Conservation (phyloP, 1,140 invertebrate genomes). For the Leptinotarsa lineolata region DNA sequence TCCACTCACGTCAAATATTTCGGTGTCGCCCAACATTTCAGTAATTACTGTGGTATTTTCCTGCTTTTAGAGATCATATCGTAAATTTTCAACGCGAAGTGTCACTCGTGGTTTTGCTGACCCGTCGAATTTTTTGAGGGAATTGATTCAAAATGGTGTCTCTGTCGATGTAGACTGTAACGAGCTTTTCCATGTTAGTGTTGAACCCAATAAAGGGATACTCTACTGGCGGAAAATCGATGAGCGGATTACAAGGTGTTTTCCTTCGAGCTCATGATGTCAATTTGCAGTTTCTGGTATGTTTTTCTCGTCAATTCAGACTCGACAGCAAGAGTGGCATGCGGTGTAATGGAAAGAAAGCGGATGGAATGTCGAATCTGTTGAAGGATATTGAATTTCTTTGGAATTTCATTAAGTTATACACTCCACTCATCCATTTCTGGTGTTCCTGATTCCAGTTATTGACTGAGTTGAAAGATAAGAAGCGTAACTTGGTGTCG, state of each 20-base stretch:
- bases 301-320: background rate
- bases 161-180: slow-evolving; percentile 1
- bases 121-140: background rate
- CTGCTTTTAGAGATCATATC: background rate
- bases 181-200: slow-evolving; percentile 9
- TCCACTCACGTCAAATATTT: background rate
- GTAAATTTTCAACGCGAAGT: slow-evolving; percentile 12
- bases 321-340: too few relatives aligned
- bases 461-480: too few relatives aligned
- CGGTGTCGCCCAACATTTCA: background rate
- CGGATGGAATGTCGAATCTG: too few relatives aligned
- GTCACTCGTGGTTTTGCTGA: slow-evolving; percentile 13
- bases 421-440: too few relatives aligned
- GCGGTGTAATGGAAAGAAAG: too few relatives aligned
- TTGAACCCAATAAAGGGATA: slow-evolving; percentile 5
- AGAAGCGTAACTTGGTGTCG: too few relatives aligned
- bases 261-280: slow-evolving; percentile 4
- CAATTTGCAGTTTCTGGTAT: slow-evolving; percentile 2
- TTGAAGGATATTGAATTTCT: too few relatives aligned
- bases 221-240: slow-evolving; percentile 16
- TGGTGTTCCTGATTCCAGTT: too few relatives aligned
- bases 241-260: slow-evolving; percentile 13
- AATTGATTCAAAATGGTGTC: slow-evolving; percentile 17
- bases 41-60: background rate
- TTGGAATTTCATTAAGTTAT: too few relatives aligned